Percentiles rank a stretch among this genome's conserved stretches.
Evolutionary conservation across 1,140 invertebrate species (phyloP).

Genomic region (Sitophilus oryzae): DNA sequence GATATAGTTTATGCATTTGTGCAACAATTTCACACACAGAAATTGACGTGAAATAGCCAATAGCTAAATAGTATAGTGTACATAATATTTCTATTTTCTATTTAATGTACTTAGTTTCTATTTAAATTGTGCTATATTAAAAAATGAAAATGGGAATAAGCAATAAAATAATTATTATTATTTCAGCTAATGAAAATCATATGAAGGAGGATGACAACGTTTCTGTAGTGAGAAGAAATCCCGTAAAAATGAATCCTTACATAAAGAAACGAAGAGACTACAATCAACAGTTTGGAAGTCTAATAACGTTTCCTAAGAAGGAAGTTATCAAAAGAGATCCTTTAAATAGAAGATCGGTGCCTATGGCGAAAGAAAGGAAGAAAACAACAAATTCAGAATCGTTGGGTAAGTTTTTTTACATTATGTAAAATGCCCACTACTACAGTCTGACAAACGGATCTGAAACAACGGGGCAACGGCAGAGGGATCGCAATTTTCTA

Average conservation of each 20-base stretch:
- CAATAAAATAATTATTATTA: background rate
- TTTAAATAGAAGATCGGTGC: slow-evolving; percentile 41
- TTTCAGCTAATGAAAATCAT: slow-evolving; percentile 36
- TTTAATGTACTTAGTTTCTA: no score
- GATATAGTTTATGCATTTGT: no score
- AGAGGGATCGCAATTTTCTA: no score
- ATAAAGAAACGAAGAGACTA: slow-evolving; percentile 40
- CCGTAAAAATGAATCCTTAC: slow-evolving; percentile 44
- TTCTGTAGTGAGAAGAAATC: slow-evolving; percentile 42
- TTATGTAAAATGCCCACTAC: no score
- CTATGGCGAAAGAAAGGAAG: slow-evolving; percentile 41
- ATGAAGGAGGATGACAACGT: slow-evolving; percentile 41
- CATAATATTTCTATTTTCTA: no score
- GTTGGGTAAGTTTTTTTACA: slow-evolving; percentile 36
- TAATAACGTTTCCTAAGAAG: slow-evolving; percentile 38
- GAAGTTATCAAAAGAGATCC: slow-evolving; percentile 34
- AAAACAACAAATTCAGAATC: slow-evolving; percentile 34
- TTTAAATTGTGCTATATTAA: no score
- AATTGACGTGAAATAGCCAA: no score
- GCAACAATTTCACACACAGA: no score
- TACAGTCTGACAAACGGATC: no score
- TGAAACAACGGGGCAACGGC: no score
- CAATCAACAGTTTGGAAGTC: slow-evolving; percentile 40
- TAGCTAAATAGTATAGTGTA: no score
- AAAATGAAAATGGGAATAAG: no score